Evolutionary conservation across 2,113 vertebrate species (phyloP).

Genomic region (Albula glossodonta): DNA sequence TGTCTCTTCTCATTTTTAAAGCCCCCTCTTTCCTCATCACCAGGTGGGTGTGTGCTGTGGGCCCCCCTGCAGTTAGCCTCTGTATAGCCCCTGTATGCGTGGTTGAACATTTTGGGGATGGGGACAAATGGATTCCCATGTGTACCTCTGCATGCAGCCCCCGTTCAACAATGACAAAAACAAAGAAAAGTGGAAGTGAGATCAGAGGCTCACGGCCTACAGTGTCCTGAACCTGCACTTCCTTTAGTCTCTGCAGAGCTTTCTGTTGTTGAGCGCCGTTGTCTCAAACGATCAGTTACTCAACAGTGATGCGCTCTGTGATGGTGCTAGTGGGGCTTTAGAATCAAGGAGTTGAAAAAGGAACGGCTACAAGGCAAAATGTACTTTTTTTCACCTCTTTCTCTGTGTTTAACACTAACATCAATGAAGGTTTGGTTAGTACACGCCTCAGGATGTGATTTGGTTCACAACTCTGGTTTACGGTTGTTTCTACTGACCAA

Average conservation of each 20-base stretch:
- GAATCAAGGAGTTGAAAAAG: not conserved
- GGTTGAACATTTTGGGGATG: slow-evolving; percentile 56
- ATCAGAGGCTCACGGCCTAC: not conserved
- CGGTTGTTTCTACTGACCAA: not conserved
- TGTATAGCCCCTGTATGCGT: slow-evolving; percentile 47
- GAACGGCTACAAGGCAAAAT: not conserved
- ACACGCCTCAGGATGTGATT: not conserved
- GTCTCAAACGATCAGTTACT: too few species aligned
- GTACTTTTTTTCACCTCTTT: not conserved
- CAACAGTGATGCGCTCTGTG: too few species aligned
- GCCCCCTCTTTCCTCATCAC: slow-evolving; percentile 62
- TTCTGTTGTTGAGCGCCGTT: not conserved
- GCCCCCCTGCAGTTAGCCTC: slow-evolving; percentile 57
- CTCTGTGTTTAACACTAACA: not conserved
- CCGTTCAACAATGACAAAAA: not conserved
- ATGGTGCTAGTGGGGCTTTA: not conserved
- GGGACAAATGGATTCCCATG: slow-evolving; percentile 51
- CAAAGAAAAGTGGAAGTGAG: not conserved
- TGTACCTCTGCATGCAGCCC: slow-evolving; percentile 20
- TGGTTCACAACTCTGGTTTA: slow-evolving; percentile 20
- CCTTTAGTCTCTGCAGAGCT: not conserved
- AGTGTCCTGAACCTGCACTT: not conserved
- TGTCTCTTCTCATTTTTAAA: slow-evolving; percentile 73
- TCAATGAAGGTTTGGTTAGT: too few species aligned
- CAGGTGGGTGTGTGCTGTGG: slow-evolving; percentile 65